Conservation (phyloP, 37 sponge, comb jelly and placozoan genomes). For the Geodia barretti region DNA sequence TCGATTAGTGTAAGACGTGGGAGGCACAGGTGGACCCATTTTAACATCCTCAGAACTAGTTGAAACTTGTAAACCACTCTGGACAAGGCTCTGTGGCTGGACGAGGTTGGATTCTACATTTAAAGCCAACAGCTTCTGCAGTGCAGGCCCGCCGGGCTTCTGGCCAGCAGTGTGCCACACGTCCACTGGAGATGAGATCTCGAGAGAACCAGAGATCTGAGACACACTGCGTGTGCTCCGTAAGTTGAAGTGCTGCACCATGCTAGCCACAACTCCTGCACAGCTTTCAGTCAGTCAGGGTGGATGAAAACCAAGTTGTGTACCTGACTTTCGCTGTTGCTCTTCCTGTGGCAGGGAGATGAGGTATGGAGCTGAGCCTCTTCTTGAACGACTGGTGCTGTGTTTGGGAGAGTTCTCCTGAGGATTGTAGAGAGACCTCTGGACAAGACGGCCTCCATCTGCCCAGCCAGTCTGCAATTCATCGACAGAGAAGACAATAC, state of each 20-base stretch:
- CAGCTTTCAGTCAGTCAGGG: background rate
- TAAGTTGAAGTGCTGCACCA: slow-evolving; percentile 13
- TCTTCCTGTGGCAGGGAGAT: background rate
- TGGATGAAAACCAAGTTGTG: background rate
- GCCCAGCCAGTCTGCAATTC: background rate
- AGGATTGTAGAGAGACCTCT: slow-evolving; percentile 28
- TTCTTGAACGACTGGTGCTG: background rate
- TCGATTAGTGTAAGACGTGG: background rate
- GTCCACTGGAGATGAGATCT: background rate
- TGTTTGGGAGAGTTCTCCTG: slow-evolving; percentile 36
- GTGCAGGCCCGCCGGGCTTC: background rate
- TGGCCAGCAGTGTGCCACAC: background rate
- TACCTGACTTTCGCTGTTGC: background rate
- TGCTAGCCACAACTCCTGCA: background rate
- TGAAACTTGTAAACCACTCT: no score
- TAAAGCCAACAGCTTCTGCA: background rate
- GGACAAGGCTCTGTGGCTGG: background rate
- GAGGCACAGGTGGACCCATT: background rate
- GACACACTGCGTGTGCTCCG: background rate
- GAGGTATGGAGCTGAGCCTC: background rate
- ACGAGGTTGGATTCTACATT: no score
- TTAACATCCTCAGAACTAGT: no score
- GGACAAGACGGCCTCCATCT: slow-evolving; percentile 4
- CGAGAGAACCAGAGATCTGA: background rate
- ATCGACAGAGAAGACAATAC: background rate